Percentiles rank a stretch among this genome's conserved stretches.
Conservation (phyloP, 2,888 invertebrate genomes). For the Drosophila anomalata region DNA sequence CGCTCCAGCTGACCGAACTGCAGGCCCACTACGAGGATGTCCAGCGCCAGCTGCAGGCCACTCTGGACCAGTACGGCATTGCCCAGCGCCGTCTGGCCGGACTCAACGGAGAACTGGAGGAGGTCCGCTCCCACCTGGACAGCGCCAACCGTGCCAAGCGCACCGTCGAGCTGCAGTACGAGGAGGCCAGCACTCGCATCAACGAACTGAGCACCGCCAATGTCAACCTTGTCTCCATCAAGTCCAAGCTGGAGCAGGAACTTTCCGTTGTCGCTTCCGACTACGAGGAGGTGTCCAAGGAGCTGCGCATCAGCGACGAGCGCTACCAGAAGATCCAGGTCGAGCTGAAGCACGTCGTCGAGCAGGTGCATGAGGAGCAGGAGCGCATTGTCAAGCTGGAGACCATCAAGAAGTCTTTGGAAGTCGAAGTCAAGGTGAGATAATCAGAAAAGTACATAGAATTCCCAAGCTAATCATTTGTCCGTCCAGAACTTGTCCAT, state of each 20-base stretch:
- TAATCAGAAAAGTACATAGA: neutral
- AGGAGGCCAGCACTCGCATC: slow-evolving; percentile 95
- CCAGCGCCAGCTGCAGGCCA: slow-evolving; percentile 97
- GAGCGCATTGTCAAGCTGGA: slow-evolving; percentile 98
- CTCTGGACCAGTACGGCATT: slow-evolving; percentile 95
- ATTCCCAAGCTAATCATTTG: neutral
- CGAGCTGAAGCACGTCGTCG: slow-evolving; percentile 97
- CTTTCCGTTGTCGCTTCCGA: slow-evolving; percentile 95
- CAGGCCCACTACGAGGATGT: slow-evolving; percentile 98
- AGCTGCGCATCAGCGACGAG: slow-evolving; percentile 96
- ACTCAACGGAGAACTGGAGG: slow-evolving; percentile 97
- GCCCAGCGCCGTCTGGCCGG: slow-evolving; percentile 95
- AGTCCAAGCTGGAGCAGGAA: slow-evolving; percentile 98
- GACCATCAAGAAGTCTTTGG: slow-evolving; percentile 98
- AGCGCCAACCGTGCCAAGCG: slow-evolving; percentile 96
- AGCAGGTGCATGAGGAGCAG: slow-evolving; percentile 97
- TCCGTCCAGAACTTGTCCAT: slow-evolving; percentile 90
- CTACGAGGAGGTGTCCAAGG: slow-evolving; percentile 99
- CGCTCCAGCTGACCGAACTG: slow-evolving; percentile 94
- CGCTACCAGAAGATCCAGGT: slow-evolving; percentile 96
- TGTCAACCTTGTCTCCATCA: slow-evolving; percentile 96
- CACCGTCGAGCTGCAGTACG: slow-evolving; percentile 93
- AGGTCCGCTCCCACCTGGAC: slow-evolving; percentile 96
- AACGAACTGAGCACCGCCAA: slow-evolving; percentile 97
- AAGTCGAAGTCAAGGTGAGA: slow-evolving; percentile 95